phyloP scores from a whole-genome alignment of 2,113 vertebrate genomes.

The Onychostruthus taczanowskii region DNA sequence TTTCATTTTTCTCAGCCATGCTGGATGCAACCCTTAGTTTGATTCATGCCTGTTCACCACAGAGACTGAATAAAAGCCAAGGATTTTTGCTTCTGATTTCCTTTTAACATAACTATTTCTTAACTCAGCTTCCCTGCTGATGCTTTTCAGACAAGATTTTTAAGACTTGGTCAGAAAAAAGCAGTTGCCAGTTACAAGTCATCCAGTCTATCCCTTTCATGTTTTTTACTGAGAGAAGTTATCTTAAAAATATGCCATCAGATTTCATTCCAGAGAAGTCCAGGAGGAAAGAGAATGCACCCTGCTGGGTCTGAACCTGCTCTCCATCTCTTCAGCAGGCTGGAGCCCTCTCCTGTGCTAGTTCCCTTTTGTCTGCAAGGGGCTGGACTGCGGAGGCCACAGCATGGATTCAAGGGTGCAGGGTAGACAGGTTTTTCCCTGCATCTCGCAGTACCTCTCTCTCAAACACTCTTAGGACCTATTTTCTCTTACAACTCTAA shows the following conservation, averaged over 20 bases:
- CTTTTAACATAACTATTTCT: constrained; percentile 4
- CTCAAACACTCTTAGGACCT: neutral
- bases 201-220: neutral
- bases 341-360: neutral
- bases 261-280: neutral
- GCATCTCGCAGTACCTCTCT: neutral
- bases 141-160: constrained; percentile 19
- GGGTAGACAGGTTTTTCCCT: neutral
- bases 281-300: neutral
- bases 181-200: neutral
- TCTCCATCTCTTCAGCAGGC: neutral
- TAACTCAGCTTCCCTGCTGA: constrained; percentile 1
- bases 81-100: constrained; percentile 7
- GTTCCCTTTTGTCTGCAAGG: neutral
- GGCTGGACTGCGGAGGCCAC: neutral
- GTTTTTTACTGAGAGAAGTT: neutral
- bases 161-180: neutral
- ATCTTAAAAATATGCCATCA: neutral
- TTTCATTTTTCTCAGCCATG: constrained; percentile 12
- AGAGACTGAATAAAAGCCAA: constrained; percentile 19
- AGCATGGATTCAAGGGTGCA: neutral
- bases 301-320: neutral
- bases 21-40: neutral
- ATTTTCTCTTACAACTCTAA: neutral
- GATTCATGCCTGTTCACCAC: constrained; percentile 4